Evolutionary conservation across 2,888 invertebrate genomes (phyloP).

Genomic region (Cephus pygmeus): DNA sequence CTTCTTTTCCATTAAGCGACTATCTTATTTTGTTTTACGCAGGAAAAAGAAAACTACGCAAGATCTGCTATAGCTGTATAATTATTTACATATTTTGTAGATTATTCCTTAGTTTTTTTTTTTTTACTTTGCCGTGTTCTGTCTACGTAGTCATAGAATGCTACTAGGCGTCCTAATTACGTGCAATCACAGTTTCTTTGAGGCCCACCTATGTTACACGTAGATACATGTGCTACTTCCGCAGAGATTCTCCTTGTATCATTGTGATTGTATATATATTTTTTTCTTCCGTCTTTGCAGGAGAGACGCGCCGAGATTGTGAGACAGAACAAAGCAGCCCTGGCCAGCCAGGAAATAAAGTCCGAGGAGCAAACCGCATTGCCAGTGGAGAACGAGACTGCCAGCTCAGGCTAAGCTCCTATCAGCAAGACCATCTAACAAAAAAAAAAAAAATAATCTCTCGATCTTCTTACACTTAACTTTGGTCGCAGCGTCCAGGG

Average conservation of each 20-base stretch:
- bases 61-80: not conserved
- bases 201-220: not conserved
- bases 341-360: slow-evolving; percentile 69
- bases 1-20: not conserved
- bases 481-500: not conserved
- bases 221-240: not conserved
- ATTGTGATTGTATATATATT: not conserved
- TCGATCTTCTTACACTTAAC: not conserved
- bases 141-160: not conserved
- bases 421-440: not conserved
- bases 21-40: not conserved
- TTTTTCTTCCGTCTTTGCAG: slow-evolving; percentile 67
- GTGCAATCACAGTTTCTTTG: not conserved
- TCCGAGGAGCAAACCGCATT: slow-evolving; percentile 49
- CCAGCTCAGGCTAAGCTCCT: slow-evolving; percentile 73
- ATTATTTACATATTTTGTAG: not conserved
- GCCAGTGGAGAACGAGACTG: slow-evolving; percentile 69
- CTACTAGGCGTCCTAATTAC: not conserved
- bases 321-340: slow-evolving; percentile 87
- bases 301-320: slow-evolving; percentile 92
- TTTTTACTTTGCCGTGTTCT: not conserved
- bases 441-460: not conserved
- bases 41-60: not conserved
- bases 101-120: not conserved
- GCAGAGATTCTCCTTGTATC: not conserved